Percentiles rank a stretch among this genome's conserved stretches.
phyloP scores from a whole-genome alignment of 2,113 vertebrate genomes.

The Syngnathoides biaculeatus region DNA sequence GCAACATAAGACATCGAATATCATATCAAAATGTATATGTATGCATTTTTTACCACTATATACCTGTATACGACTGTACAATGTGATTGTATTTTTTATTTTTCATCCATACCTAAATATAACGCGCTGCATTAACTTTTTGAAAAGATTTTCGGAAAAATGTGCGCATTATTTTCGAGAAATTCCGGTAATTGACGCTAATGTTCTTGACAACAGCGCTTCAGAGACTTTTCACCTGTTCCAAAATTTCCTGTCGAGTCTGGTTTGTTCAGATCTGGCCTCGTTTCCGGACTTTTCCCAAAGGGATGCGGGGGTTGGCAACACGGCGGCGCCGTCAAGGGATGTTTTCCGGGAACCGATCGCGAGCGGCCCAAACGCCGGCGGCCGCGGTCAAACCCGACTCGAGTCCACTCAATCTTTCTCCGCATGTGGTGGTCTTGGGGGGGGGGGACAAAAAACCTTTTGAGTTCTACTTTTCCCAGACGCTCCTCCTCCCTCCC shows the following conservation, averaged over 20 bases:
- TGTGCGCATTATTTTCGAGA: too few species aligned
- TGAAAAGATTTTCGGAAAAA: too few species aligned
- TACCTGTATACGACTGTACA: too few species aligned
- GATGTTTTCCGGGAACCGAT: background rate
- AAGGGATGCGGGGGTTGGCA: slow-evolving; percentile 31
- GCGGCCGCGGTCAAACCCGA: background rate
- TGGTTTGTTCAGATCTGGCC: slow-evolving; percentile 44
- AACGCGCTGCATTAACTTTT: too few species aligned
- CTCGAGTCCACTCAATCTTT: slow-evolving; percentile 61
- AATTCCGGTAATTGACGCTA: too few species aligned
- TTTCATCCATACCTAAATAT: too few species aligned
- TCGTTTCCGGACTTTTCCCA: slow-evolving; percentile 56
- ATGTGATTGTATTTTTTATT: too few species aligned
- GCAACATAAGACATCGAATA: too few species aligned
- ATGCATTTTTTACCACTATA: too few species aligned
- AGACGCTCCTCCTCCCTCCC: slow-evolving; percentile 46
- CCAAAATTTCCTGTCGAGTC: slow-evolving; percentile 53
- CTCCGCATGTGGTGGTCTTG: slow-evolving; percentile 61
- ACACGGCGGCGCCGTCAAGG: background rate
- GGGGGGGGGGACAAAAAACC: slow-evolving; percentile 52
- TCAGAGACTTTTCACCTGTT: slow-evolving; percentile 25
- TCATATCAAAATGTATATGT: too few species aligned
- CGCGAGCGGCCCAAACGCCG: background rate
- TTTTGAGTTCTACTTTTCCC: slow-evolving; percentile 39
- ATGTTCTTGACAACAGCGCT: too few species aligned